Evolutionary conservation across 2,888 invertebrate genomes (phyloP), one percentile per base, ranked within the genome.

Genomic region (Scaptomyza parva): DNA sequence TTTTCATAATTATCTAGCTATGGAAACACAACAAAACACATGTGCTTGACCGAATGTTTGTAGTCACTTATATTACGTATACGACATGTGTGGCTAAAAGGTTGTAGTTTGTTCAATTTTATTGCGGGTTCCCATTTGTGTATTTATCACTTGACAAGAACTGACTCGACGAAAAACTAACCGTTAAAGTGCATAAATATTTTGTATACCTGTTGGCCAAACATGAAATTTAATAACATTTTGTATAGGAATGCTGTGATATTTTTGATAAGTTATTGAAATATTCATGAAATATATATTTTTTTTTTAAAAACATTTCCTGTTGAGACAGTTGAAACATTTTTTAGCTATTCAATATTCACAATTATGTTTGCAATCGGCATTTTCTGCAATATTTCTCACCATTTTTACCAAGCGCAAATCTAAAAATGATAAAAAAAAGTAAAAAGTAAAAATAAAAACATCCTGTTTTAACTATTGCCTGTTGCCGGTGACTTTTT

Each of bases 1-100:
- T 82, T 72, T 62, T 48, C 41, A 58, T 64, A 66, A 74, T 70
- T 75, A 64, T 47, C 18, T 44, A 28, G 22, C 11, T 26, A 26
- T 14, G 0, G 0, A 20, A 17, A 14, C n/a, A n/a, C n/a, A n/a
- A n/a, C n/a, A n/a, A n/a, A n/a, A n/a, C 33, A 33, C 33, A 33
- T 33, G n/a, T 33, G 33, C 33, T 1, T 6, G n/a, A n/a, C n/a
- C n/a, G n/a, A n/a, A 33, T 6, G 12, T 33, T 33, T 1, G 7
- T 35, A 22, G 35, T 5, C 17, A 8, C 1, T 12, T n/a, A 9
- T 9, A 17, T 37, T 17, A 17, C 37, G 37, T 17, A 9, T 9
- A 37, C 37, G 37, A 17, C 37, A 17, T 17, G 35, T 37, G 2
- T 17, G 17, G 17, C 14, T 17, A 37, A 37, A 37, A 9, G 3